phyloP scores from a whole-genome alignment of 2,113 vertebrate species.

The Hippolais icterina region DNA sequence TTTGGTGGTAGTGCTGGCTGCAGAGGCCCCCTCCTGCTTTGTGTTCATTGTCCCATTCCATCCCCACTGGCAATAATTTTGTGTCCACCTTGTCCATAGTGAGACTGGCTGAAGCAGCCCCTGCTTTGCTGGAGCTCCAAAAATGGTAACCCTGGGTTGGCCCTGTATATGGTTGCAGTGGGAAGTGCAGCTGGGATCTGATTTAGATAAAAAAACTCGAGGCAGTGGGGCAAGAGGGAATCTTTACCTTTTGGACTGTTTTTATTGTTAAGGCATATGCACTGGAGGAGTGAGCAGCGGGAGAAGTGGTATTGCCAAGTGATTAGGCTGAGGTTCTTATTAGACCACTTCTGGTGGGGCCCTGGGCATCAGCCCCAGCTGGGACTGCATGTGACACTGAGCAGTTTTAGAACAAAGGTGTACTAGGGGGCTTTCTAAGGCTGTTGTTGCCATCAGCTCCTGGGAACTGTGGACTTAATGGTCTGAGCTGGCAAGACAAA shows the following conservation, averaged over 20 bases:
- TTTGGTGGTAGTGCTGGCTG: background rate
- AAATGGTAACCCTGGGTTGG: background rate
- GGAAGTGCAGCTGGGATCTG: background rate
- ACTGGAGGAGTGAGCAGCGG: background rate
- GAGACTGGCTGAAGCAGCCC: background rate
- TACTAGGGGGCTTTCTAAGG: background rate
- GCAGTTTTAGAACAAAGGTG: background rate
- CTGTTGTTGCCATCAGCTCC: fast-evolving
- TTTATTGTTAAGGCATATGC: background rate
- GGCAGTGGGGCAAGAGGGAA: background rate
- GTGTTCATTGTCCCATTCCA: background rate
- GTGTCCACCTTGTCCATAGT: background rate
- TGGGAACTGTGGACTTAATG: background rate
- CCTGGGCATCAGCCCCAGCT: background rate
- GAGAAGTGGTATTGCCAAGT: background rate
- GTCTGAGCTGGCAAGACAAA: background rate
- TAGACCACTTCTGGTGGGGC: background rate
- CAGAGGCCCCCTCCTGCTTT: background rate
- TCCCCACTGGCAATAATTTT: background rate
- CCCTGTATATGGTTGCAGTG: background rate
- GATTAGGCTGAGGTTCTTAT: background rate
- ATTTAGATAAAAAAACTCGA: background rate
- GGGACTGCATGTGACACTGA: background rate
- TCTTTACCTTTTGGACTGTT: background rate
- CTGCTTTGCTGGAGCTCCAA: background rate